Conservation (phyloP, 35 echinoderm and acorn worm species). For the Lytechinus variegatus region DNA sequence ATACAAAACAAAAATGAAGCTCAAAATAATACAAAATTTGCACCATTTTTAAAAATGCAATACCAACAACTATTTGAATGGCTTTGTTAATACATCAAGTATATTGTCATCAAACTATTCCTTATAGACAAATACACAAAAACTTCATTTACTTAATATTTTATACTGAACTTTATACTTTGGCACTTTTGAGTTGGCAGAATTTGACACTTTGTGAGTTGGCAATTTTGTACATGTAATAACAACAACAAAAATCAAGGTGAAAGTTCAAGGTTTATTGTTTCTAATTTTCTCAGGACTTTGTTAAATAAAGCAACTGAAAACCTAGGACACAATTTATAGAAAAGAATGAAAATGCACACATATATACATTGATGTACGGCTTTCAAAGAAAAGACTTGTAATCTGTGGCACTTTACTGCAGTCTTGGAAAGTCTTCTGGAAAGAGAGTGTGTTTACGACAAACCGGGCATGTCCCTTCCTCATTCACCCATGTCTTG, state of each 20-base stretch:
- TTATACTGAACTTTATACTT: background rate
- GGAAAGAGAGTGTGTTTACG: constrained; percentile 31
- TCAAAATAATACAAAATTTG: background rate
- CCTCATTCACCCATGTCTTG: constrained; percentile 19
- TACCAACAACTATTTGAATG: background rate
- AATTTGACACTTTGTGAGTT: background rate
- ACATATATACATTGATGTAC: background rate
- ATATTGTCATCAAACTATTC: background rate
- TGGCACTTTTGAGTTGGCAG: background rate
- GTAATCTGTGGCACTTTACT: background rate
- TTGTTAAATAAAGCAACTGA: background rate
- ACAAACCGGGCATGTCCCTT: constrained; percentile 21
- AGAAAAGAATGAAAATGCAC: background rate
- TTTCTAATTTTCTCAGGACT: background rate
- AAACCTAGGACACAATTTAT: too few species aligned
- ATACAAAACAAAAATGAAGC: background rate
- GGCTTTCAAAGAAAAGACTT: background rate
- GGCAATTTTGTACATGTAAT: background rate
- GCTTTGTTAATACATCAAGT: background rate
- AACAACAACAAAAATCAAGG: background rate
- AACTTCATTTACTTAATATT: background rate
- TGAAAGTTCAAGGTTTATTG: constrained; percentile 1
- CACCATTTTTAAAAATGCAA: background rate
- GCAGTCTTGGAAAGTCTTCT: background rate
- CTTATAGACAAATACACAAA: background rate